These are phyloP conservation scores for Silurus aristotelis DNA, from an alignment of 2,797 vertebrate species.

Conservation along the genomic window DNA sequence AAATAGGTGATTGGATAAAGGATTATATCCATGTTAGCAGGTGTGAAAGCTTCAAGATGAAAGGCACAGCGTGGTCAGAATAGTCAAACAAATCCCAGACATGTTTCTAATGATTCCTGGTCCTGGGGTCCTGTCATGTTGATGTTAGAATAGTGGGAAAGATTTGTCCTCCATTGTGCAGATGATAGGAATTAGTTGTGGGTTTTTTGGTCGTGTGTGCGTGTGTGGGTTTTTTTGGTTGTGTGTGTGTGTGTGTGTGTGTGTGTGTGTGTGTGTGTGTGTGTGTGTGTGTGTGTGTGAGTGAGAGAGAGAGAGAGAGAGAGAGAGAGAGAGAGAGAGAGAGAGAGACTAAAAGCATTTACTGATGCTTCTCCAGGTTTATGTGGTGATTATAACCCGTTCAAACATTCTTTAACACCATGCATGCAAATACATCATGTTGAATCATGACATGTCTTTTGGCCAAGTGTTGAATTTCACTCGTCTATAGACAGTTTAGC, in stretches of 20 bases:
- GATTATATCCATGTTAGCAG: constrained; percentile 48
- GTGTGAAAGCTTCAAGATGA: constrained; percentile 61
- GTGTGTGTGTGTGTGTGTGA: no score
- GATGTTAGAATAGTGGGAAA: constrained; percentile 26
- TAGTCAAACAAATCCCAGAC: constrained; percentile 63
- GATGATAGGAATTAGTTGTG: background rate
- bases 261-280: background rate
- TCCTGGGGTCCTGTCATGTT: constrained; percentile 58
- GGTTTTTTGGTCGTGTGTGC: background rate
- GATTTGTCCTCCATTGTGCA: constrained; percentile 6
- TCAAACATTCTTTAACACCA: background rate
- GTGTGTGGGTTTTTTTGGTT: no score
- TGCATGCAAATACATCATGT: background rate
- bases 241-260: no score
- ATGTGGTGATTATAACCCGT: background rate
- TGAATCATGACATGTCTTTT: constrained; percentile 4
- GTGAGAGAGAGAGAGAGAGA: background rate
- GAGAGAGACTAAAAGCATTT: background rate
- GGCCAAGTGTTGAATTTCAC: background rate
- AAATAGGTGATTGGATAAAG: constrained; percentile 33
- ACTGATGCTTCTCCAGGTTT: background rate
- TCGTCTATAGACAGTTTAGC: background rate
- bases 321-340: background rate
- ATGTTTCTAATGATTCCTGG: constrained; percentile 66
- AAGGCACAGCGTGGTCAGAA: constrained; percentile 56